phyloP scores from a whole-genome alignment of 2,888 invertebrate genomes.

The Polylopha cassiicola region DNA sequence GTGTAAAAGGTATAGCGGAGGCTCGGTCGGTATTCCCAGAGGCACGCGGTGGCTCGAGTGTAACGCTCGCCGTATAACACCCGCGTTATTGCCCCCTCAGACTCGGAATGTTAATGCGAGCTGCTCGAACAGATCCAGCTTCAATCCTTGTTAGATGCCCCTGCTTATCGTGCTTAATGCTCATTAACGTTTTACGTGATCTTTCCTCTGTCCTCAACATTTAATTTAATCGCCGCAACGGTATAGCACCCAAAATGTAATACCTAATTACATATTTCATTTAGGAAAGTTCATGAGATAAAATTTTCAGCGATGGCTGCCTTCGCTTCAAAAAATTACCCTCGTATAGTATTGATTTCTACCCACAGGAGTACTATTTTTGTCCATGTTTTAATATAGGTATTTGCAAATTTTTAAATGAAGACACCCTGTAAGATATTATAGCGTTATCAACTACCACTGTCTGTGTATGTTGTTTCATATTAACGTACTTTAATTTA shows the following conservation, averaged over 20 bases:
- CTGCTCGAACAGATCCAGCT: slow-evolving; percentile 38
- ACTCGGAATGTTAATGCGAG: slow-evolving; percentile 52
- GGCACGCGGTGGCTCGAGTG: slow-evolving; percentile 47
- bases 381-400: no score
- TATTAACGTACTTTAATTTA: slow-evolving; percentile 38
- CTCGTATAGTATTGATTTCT: no score
- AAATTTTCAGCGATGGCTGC: no score
- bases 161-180: slow-evolving; percentile 47
- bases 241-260: no score
- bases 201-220: slow-evolving; percentile 31
- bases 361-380: no score
- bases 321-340: no score
- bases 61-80: slow-evolving; percentile 53
- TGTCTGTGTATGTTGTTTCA: slow-evolving; percentile 11
- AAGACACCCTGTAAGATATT: no score
- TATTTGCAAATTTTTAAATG: no score
- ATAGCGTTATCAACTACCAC: no score
- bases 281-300: no score
- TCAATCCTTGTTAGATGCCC: slow-evolving; percentile 47
- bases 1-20: slow-evolving; percentile 26
- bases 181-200: slow-evolving; percentile 54
- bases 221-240: slow-evolving; percentile 11
- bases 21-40: slow-evolving; percentile 33
- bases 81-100: slow-evolving; percentile 53
- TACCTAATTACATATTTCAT: no score